phyloP scores from a whole-genome alignment of 2,113 vertebrate species.

The Tauraco erythrolophus region DNA sequence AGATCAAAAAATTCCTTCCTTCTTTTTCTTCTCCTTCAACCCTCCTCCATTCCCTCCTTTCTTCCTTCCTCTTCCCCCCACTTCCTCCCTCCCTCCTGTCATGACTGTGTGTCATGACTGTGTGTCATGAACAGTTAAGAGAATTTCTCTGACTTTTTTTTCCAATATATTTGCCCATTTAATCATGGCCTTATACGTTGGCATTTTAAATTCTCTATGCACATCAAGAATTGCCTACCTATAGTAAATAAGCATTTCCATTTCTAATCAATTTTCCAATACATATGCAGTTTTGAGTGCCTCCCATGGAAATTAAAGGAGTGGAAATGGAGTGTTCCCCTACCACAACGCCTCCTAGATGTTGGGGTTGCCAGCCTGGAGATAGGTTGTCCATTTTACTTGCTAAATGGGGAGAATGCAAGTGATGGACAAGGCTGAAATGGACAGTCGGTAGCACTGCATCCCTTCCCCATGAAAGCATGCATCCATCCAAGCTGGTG shows the following conservation, averaged over 20 bases:
- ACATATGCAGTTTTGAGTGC: not conserved
- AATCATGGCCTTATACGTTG: not conserved
- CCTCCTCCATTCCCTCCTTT: not conserved
- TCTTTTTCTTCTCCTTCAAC: not conserved
- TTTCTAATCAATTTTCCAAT: not conserved
- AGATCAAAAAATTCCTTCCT: not conserved
- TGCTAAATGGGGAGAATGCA: accelerated
- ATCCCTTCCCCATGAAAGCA: not conserved
- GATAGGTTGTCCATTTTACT: not conserved
- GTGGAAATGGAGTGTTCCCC: not conserved
- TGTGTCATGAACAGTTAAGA: no score
- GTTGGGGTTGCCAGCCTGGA: not conserved
- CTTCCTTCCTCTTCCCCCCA: no score
- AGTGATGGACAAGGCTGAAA: not conserved
- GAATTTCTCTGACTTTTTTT: no score
- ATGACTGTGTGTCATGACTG: accelerated
- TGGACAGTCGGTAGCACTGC: not conserved
- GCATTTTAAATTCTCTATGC: not conserved
- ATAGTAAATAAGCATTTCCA: not conserved
- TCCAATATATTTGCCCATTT: not conserved
- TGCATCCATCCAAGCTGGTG: not conserved
- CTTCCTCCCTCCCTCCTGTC: not conserved
- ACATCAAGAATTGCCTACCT: not conserved
- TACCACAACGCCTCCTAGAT: not conserved
- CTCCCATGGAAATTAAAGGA: accelerated